Evolutionary conservation across 2,113 vertebrate species (phyloP), one percentile per base, ranked within the genome.

Genomic region (Microtus ochrogaster): DNA sequence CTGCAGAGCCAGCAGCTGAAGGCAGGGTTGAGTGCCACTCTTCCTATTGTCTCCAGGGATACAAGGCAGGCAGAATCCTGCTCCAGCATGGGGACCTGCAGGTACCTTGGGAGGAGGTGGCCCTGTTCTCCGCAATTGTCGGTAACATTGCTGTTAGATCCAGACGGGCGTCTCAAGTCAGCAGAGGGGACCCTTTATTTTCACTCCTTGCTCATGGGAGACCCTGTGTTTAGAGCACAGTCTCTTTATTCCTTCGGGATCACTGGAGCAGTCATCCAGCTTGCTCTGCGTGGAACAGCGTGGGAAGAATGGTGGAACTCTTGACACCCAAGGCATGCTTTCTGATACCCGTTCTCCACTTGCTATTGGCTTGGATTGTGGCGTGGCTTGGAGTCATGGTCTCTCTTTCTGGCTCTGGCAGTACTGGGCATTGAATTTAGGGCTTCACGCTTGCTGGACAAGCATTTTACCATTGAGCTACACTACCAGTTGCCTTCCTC

Each of bases 1-100:
- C 92, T 95, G 93, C 12, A 1, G 49, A 92, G 94, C 92, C 89
- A 93, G 97, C 74, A 65, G 74, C 49, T 44, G 96, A 93, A 92
- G 88, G 12, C 73, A 41, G 94, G 76, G 95, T 91, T 97, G 97
- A 97, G 97, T 97, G 97, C 97, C 41, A 97, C 88, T 98, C 96
- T 93, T 96, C 89, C 93, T 96, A 88, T 87, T 84, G 84, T 98
- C 97, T 98, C 85, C 84, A 96, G 87, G 95, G 88, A 70, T 91
- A 95, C 52, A 97, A 98, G 98, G 98, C 97, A 94, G 78, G 90
- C 93, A 96, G 97, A 93, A 96, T 97, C 5, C 66, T 85, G 76
- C 94, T 97, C 94, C 96, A 97, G 73, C 55, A 63, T 70, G 58
- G 97, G 92, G 55, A 13, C 63, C 79, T 92, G 55, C 44, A 21